phyloP scores from a whole-genome alignment of 2,113 vertebrate genomes.

The Rhea americana region DNA sequence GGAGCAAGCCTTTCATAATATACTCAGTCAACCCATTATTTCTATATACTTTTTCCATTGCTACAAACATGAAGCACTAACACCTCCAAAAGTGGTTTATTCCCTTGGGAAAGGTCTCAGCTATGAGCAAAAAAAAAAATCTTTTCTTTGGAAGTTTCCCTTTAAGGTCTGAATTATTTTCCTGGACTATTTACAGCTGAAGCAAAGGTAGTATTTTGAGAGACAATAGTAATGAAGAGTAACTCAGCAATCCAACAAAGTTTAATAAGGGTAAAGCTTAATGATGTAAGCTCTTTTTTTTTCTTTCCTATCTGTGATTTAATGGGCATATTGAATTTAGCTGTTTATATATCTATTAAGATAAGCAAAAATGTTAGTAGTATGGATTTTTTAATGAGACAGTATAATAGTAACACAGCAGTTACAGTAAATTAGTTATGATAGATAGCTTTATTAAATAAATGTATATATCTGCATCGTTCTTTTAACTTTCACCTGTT shows the following conservation, averaged over 20 bases:
- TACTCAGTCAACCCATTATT: slow-evolving; percentile 54
- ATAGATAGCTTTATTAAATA: too few species aligned
- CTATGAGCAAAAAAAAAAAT: background rate
- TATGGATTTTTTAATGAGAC: background rate
- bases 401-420: background rate
- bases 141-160: slow-evolving; percentile 20
- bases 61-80: slow-evolving; percentile 33
- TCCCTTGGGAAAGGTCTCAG: slow-evolving; percentile 55
- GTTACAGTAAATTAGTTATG: background rate
- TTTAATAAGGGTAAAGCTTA: background rate
- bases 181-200: slow-evolving; percentile 42
- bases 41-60: slow-evolving; percentile 8
- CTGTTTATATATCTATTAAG: background rate
- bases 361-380: background rate
- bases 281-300: background rate
- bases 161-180: slow-evolving; percentile 49
- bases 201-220: slow-evolving; percentile 41
- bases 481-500: background rate
- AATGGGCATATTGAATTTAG: background rate
- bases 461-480: too few species aligned
- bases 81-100: slow-evolving; percentile 37
- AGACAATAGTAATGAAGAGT: slow-evolving; percentile 28
- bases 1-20: slow-evolving; percentile 36
- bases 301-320: background rate
- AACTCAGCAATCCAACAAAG: background rate